phyloP scores from a whole-genome alignment of 1,140 invertebrate genomes.

The Drosophila takahashii region DNA sequence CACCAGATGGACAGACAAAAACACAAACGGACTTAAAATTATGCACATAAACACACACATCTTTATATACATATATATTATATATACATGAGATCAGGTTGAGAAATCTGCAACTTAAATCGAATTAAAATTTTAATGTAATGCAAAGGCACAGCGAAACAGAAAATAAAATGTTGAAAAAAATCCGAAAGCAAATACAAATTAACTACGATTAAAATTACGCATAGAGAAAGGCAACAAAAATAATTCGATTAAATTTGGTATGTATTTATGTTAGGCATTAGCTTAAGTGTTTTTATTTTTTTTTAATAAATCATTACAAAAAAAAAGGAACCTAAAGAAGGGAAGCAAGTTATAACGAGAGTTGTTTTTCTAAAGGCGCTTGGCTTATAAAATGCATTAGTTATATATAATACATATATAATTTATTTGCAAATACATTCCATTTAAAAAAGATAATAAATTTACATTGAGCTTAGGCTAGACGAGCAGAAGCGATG shows the following conservation, averaged over 20 bases:
- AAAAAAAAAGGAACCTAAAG: constrained; percentile 47
- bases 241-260: constrained; percentile 66
- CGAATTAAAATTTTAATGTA: constrained; percentile 65
- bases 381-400: too few relatives aligned
- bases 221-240: constrained; percentile 34
- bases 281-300: constrained; percentile 79
- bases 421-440: constrained; percentile 11
- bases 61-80: constrained; percentile 32
- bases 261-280: constrained; percentile 72
- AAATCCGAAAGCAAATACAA: constrained; percentile 26
- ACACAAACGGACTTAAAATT: constrained; percentile 13
- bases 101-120: constrained; percentile 67
- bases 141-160: constrained; percentile 44
- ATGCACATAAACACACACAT: constrained; percentile 26
- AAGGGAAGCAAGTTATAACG: constrained; percentile 26
- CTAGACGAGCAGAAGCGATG: constrained; percentile 43
- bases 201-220: constrained; percentile 62
- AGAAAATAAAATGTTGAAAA: constrained; percentile 23
- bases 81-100: constrained; percentile 18
- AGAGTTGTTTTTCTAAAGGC: constrained; percentile 2
- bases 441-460: constrained; percentile 20
- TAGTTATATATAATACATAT: constrained; percentile 11
- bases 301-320: constrained; percentile 67
- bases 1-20: constrained; percentile 21
- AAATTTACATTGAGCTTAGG: constrained; percentile 56